Evolutionary conservation across 2,888 invertebrate genomes (phyloP), one percentile per base, ranked within the genome.

Genomic region (Pheosia gnoma): DNA sequence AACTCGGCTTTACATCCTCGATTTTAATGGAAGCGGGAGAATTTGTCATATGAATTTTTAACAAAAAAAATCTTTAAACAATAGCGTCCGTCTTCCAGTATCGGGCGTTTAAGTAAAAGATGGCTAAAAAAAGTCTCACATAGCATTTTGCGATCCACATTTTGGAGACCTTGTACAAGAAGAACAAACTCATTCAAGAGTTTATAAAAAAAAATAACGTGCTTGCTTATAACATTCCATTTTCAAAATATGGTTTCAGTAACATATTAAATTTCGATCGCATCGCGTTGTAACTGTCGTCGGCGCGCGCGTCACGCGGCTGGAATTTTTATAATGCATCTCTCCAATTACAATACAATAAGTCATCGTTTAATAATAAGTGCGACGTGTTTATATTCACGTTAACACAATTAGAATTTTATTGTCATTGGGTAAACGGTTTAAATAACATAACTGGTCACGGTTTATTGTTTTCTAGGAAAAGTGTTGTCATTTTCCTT

Each of bases 291-390:
- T 51, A 51, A 51, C 51, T 9, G 51, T 51, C 49, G 10, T 13
- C 51, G 53, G 37, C 53, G 53, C 53, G 13, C 38, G 55, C 39
- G 55, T 39, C 55, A 55, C 53, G 55, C 55, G 55, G 13, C 11
- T 39, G 39, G 55, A 39, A 55, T 55, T 55, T 39, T 55, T 39
- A 55, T 38, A 25, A 55, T 38, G 39, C 55, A 39, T 55, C 7
- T 39, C 55, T 39, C n/a, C 39, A 39, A 55, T 55, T 55, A 55
- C 55, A 55, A 55, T 37, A 5, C 39, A 4, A 55, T 25, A 8
- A 13, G 39, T 55, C 39, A 55, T 39, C 39, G 7, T 53, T 37
- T 53, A 37, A 53, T 10, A 37, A 55, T 39, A 53, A 9, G 11
- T 54, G 38, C 25, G 25, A 25, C n/a, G n/a, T 55, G 55, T 55